These are phyloP conservation scores for Drosophila takahashii DNA, from an alignment of 1,140 invertebrate genomes.

Conservation along the genomic window DNA sequence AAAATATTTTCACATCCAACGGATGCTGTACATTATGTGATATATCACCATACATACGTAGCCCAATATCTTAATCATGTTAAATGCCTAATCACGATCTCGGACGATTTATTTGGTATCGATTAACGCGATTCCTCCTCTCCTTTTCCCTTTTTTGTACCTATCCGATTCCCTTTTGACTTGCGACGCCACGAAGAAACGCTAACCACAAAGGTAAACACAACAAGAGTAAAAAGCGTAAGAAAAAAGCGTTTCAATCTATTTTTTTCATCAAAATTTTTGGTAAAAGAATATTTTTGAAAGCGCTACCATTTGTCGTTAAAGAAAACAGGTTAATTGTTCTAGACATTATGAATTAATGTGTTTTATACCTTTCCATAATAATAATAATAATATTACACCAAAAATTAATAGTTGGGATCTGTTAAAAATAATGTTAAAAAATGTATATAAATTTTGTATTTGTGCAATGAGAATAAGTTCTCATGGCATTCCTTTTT, in stretches of 20 bases:
- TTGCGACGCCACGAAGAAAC: conserved; percentile 35
- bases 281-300: conserved; percentile 12
- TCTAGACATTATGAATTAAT: neutral
- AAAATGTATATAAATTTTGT: too few species aligned
- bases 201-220: conserved; percentile 63
- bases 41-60: conserved; percentile 68
- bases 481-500: neutral
- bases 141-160: neutral
- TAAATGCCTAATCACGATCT: conserved; percentile 72
- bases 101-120: conserved; percentile 65
- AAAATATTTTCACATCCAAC: conserved; percentile 42
- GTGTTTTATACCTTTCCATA: too few species aligned
- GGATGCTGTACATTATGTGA: conserved; percentile 55
- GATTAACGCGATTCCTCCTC: conserved; percentile 54
- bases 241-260: conserved; percentile 19
- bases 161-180: conserved; percentile 24
- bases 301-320: neutral
- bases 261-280: conserved; percentile 6
- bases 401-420: too few species aligned
- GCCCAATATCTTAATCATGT: conserved; percentile 72
- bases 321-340: neutral
- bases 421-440: neutral
- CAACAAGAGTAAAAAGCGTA: conserved; percentile 18
- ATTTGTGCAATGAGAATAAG: too few species aligned
- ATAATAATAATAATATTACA: too few species aligned